Evolutionary conservation across 2,113 vertebrate species (phyloP).

Genomic region (Nestor notabilis): DNA sequence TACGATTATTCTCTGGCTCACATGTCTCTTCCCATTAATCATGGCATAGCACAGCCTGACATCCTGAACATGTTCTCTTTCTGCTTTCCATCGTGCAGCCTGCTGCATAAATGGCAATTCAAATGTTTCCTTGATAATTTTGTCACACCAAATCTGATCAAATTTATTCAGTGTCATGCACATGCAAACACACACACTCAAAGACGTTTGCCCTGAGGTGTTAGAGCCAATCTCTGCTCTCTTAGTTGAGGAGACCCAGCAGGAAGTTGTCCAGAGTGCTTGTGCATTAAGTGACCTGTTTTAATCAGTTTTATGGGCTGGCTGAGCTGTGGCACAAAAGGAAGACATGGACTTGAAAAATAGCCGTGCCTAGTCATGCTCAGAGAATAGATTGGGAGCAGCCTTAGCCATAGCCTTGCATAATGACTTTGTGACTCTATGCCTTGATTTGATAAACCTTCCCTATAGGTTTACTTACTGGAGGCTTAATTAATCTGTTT

Average conservation of each 20-base stretch:
- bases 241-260: not conserved
- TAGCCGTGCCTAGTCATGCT: not conserved
- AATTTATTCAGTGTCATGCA: not conserved
- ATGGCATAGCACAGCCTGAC: not conserved
- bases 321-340: not conserved
- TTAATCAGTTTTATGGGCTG: not conserved
- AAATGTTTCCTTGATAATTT: slow-evolving; percentile 25
- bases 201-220: not conserved
- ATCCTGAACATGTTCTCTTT: slow-evolving; percentile 26
- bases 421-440: not conserved
- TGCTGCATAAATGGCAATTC: not conserved
- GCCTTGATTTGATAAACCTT: not conserved
- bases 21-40: not conserved
- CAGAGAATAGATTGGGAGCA: not conserved
- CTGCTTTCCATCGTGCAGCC: not conserved
- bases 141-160: slow-evolving; percentile 59
- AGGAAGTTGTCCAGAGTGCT: not conserved
- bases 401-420: not conserved
- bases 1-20: not conserved
- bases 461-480: not conserved
- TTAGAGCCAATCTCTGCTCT: slow-evolving; percentile 2
- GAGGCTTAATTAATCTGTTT: not conserved
- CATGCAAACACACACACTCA: not conserved
- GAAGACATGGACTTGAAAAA: not conserved
- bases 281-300: slow-evolving; percentile 10